Conservation (phyloP, 2,888 invertebrate species). For the Branchinecta sandiegonensis region DNA sequence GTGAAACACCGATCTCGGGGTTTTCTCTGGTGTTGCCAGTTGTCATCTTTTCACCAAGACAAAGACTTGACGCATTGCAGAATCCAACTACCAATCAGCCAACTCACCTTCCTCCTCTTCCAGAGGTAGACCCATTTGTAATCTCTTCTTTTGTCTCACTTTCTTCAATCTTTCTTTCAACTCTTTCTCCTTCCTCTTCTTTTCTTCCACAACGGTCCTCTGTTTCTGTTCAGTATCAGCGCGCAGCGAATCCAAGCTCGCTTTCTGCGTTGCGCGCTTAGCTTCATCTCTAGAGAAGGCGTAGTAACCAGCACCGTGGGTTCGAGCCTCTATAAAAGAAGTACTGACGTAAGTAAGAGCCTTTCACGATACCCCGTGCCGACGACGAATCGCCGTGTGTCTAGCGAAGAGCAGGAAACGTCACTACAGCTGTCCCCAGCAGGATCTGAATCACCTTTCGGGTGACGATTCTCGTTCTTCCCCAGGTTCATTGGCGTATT, state of each 20-base stretch:
- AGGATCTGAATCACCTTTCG: too few relatives aligned
- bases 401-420: too few relatives aligned
- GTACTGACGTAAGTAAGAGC: too few relatives aligned
- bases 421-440: too few relatives aligned
- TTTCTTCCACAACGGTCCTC: slow-evolving; percentile 43
- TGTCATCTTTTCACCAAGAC: too few relatives aligned
- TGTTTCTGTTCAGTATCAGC: slow-evolving; percentile 55
- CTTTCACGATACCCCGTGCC: too few relatives aligned
- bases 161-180: slow-evolving; percentile 36
- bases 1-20: too few relatives aligned
- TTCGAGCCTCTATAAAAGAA: slow-evolving; percentile 56
- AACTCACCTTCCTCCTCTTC: neutral
- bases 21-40: too few relatives aligned
- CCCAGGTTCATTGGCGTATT: too few relatives aligned
- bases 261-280: slow-evolving; percentile 62
- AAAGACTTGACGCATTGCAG: neutral
- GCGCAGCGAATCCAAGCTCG: slow-evolving; percentile 53
- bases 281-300: slow-evolving; percentile 73
- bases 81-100: neutral
- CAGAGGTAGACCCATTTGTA: slow-evolving; percentile 31
- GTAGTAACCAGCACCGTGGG: slow-evolving; percentile 84
- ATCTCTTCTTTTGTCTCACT: slow-evolving; percentile 32
- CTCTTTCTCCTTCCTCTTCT: slow-evolving; percentile 32
- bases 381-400: too few relatives aligned
- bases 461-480: too few relatives aligned